Evolutionary conservation across 2,113 vertebrate species (phyloP).

Genomic region (Poeciliopsis turrubarensis): DNA sequence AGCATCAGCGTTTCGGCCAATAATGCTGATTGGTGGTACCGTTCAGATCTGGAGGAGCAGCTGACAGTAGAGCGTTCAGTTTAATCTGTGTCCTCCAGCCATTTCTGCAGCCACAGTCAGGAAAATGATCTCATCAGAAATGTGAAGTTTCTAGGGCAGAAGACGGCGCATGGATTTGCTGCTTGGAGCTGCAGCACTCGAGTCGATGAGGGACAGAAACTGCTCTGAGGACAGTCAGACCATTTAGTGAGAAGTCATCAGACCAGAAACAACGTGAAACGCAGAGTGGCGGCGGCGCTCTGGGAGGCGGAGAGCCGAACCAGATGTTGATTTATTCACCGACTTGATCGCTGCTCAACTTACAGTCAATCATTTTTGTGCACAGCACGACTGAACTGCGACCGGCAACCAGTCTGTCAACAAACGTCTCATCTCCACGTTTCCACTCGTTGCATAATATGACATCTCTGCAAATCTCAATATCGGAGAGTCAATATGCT

Average conservation of each 20-base stretch:
- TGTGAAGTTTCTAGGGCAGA: background rate
- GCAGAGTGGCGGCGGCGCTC: conserved; percentile 1
- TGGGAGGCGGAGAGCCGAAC: background rate
- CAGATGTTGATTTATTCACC: conserved; percentile 14
- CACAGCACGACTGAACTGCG: background rate
- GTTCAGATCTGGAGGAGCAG: conserved; percentile 7
- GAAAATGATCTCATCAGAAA: background rate
- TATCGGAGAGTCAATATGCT: background rate
- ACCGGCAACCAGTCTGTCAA: background rate
- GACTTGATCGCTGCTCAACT: background rate
- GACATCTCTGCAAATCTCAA: background rate
- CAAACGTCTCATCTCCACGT: background rate
- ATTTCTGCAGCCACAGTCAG: background rate
- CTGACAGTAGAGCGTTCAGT: background rate
- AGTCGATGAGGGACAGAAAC: background rate
- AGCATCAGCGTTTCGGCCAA: background rate
- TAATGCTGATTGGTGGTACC: background rate
- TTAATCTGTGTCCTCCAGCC: background rate
- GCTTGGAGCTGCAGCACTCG: background rate
- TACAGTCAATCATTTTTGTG: background rate
- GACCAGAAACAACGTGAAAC: conserved; percentile 20
- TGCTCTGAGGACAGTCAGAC: conserved; percentile 20
- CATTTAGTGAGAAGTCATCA: conserved; percentile 29
- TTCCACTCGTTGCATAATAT: background rate
- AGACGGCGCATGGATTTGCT: background rate